Evolutionary conservation across 2,888 invertebrate species (phyloP), one percentile per base, ranked within the genome.

Genomic region (Blomia tropicalis): DNA sequence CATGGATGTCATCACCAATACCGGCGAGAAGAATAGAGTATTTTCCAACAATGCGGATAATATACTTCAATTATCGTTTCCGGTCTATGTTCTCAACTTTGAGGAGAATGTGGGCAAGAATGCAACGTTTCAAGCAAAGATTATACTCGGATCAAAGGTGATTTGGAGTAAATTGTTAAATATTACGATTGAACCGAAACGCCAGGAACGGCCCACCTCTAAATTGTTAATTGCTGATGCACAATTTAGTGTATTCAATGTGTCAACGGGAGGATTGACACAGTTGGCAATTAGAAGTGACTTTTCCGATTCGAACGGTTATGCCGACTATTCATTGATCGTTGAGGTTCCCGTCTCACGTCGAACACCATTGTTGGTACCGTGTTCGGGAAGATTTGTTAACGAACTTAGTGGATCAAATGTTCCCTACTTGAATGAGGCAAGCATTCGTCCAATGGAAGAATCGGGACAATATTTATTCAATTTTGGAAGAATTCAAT

Each of bases 1-100:
- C 54, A 63, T 68, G 41, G 68, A 67, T 54, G 58, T 68, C 4
- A 59, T 68, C 53, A 68, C 68, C 2, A 68, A 68, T 58, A 67
- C 65, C 23, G 68, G 68, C 59, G 64, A 64, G 5, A 63, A 59
- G 41, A 29, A 29, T 27, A 43, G 60, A n/a, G 22, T 22, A 29
- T n/a, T 54, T 11, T 25, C 32, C 2, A 64, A 43, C 25, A 66
- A 66, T 32, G 56, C 63, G 1, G 63, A 64, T 7, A 67, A 67
- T 53, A 54, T 60, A 27, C 63, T 68, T 4, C 60, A 58, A 30
- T 62, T 67, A 23, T 65, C 66, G 2, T 67, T 67, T 44, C 65
- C 67, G 17, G 58, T 68, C 19, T 68, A 67, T 51, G 67, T 67
- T 19, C 53, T 67, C 22, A 67, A 67, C 43, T 60, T 63, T 29